phyloP scores from a whole-genome alignment of 1,140 invertebrate species.

The Apis laboriosa region DNA sequence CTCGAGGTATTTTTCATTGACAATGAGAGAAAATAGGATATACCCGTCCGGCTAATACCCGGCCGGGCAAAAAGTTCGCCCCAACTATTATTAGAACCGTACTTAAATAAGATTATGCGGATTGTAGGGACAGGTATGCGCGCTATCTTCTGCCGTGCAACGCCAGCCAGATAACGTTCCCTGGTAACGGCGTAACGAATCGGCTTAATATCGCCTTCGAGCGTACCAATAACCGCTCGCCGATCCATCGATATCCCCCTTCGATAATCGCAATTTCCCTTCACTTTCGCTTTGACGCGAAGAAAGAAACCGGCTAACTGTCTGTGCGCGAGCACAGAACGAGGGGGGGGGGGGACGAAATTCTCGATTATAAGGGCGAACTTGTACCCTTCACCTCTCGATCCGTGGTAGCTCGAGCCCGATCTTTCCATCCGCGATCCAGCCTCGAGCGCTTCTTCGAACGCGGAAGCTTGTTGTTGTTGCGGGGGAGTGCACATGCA shows the following conservation, averaged over 20 bases:
- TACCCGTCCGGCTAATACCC: conserved; percentile 33
- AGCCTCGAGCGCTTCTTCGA: conserved; percentile 44
- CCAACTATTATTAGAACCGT: conserved; percentile 53
- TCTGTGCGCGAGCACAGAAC: neutral
- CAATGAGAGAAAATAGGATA: conserved; percentile 52
- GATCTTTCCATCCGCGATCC: conserved; percentile 11
- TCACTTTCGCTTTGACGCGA: conserved; percentile 8
- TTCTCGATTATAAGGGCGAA: neutral
- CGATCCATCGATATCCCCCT: conserved; percentile 38
- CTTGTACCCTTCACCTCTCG: too few species aligned
- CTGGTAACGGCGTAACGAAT: conserved; percentile 38
- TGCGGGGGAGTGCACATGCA: conserved; percentile 55
- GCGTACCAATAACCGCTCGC: conserved; percentile 18
- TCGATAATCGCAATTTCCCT: neutral
- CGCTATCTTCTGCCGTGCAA: conserved; percentile 24
- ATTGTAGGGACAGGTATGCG: conserved; percentile 48
- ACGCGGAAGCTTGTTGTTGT: conserved; percentile 50
- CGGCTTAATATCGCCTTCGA: conserved; percentile 32
- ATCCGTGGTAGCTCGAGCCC: neutral
- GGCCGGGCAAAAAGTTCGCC: conserved; percentile 28
- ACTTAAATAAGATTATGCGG: conserved; percentile 54
- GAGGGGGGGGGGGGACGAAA: neutral
- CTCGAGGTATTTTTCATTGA: conserved; percentile 54
- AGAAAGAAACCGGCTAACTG: neutral
- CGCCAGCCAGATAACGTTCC: conserved; percentile 17